Conservation (phyloP, 2,888 invertebrate genomes). For the Agrilus biguttatus region DNA sequence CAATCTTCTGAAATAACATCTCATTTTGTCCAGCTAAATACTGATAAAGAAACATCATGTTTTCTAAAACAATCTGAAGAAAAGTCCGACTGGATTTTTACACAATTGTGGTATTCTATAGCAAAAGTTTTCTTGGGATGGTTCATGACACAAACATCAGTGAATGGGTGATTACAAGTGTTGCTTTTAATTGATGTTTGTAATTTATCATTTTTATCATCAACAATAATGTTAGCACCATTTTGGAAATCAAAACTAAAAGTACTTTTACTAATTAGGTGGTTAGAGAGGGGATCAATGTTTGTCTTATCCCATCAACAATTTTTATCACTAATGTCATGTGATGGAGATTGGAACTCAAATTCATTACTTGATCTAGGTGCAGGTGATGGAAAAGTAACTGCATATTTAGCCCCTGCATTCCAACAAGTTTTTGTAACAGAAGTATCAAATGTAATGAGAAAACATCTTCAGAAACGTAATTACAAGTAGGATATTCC, state of each 20-base stretch:
- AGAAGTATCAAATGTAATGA: conserved; percentile 85
- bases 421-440: conserved; percentile 71
- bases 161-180: conserved; percentile 66
- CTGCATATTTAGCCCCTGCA: conserved; percentile 59
- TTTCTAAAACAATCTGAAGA: conserved; percentile 63
- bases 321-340: conserved; percentile 48
- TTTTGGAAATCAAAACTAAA: not conserved
- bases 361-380: conserved; percentile 69
- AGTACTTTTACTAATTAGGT: conserved; percentile 32
- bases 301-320: conserved; percentile 83
- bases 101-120: conserved; percentile 81
- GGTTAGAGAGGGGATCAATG: conserved; percentile 88
- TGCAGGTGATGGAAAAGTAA: conserved; percentile 92
- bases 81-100: conserved; percentile 73
- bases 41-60: conserved; percentile 58
- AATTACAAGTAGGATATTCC: conserved; percentile 53
- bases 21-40: conserved; percentile 49
- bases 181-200: no score
- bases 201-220: no score
- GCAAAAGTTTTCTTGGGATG: conserved; percentile 72
- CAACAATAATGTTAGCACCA: no score
- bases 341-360: conserved; percentile 27
- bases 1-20: conserved; percentile 39
- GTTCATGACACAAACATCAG: conserved; percentile 90
- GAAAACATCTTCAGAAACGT: conserved; percentile 56